Base-by-base conservation (phyloP, 2,113 vertebrate genomes). In the Agelaius phoeniceus region DNA sequence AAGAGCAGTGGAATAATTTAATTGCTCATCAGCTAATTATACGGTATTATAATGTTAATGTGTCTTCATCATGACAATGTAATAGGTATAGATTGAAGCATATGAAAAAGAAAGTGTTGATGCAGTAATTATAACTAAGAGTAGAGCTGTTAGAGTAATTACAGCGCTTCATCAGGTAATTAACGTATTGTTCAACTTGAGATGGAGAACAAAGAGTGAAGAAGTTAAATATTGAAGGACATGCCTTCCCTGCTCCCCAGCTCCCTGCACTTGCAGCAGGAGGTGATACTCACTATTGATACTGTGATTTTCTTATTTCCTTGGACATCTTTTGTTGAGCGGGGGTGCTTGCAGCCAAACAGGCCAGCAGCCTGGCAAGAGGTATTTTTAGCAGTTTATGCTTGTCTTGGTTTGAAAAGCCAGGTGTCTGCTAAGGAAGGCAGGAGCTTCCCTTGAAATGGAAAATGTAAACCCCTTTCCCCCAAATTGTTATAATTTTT, bases 1-100 rank as follows among this genome's bases (percentile, higher is more conserved):
- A 98, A 98, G 97, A 98, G 97, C 97, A 98, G 97, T 98, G 98
- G 98, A 99, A 98, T 99, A 98, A 99, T 99, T 99, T 98, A 99
- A 99, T 99, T 99, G 98, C 98, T 98, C 98, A 98, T 98, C 98
- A 98, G 98, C 98, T 99, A 99, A 99, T 98, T 98, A 99, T 98
- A 98, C 97, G 96, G 98, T 98, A 98, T 98, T 98, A 98, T 98
- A 98, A 98, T 98, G 98, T 98, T 99, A 99, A 99, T 99, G 98
- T 98, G 98, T 98, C 98, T 98, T 98, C 98, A 98, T 98, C 97
- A 98, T 98, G 98, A 98, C 98, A 98, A 98, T 98, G 98, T 98
- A 98, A 97, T 97, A 98, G 98, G 98, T 98, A 98, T 98, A 98
- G 98, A 98, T 98, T 97, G 97, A 95, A 98, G 97, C 97, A 98